Evolutionary conservation across 2,888 invertebrate genomes (phyloP).

Genomic region (Dryocosmus kuriphilus): DNA sequence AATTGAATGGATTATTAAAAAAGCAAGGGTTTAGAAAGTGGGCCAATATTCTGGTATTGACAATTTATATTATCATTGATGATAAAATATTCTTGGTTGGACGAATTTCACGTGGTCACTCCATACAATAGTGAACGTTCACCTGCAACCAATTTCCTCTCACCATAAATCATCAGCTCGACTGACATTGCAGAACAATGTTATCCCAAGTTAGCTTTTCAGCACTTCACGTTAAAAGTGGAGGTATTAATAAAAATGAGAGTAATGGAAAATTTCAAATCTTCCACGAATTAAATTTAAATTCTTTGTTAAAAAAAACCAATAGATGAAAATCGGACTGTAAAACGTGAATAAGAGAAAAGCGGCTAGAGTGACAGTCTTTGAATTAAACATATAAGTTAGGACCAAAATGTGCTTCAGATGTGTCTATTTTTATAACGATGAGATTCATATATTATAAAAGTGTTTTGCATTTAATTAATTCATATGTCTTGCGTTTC

Average conservation of each 20-base stretch:
- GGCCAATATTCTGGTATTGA: neutral
- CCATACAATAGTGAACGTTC: conserved; percentile 45
- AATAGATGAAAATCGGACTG: no score
- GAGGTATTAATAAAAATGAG: neutral
- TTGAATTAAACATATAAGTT: no score
- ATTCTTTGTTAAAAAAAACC: neutral
- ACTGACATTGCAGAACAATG: conserved; percentile 47
- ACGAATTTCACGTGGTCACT: conserved; percentile 1
- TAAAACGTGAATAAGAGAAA: no score
- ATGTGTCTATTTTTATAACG: no score
- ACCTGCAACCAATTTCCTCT: conserved; percentile 62
- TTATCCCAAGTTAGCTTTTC: neutral
- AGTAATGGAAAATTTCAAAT: neutral
- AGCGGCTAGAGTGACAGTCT: no score
- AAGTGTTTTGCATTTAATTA: no score
- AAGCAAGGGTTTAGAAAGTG: neutral
- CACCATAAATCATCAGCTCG: conserved; percentile 62
- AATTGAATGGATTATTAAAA: neutral
- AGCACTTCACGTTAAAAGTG: conserved; percentile 21
- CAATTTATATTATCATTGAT: neutral
- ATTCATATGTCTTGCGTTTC: no score
- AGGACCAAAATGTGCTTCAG: no score
- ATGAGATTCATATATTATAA: no score
- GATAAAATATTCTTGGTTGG: neutral
- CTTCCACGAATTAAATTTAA: neutral